A percentile compares a stretch with the other conserved stretches of the same genome.
These are phyloP conservation scores for Melanaphis sacchari DNA, from an alignment of 1,140 invertebrate species.

Conservation along the genomic window DNA sequence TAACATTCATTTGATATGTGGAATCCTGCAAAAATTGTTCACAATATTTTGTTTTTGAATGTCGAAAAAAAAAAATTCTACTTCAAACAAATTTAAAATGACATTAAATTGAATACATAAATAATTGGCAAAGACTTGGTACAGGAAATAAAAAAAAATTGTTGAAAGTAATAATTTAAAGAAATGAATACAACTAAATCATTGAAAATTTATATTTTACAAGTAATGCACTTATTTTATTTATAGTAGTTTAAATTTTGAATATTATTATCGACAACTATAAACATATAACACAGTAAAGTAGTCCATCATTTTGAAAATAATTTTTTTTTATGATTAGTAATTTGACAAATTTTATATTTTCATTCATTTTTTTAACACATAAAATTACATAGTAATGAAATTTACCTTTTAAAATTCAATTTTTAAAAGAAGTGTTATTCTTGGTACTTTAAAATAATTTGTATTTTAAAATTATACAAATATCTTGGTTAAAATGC, in stretches of 20 bases:
- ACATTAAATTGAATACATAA: conserved; percentile 5
- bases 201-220: neutral
- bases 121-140: conserved; percentile 51
- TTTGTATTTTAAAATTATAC: neutral
- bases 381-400: neutral
- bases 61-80: conserved; percentile 10
- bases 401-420: neutral
- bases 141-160: conserved; percentile 4
- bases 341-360: conserved; percentile 56
- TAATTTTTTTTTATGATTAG: neutral
- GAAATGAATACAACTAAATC: neutral
- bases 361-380: neutral
- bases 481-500: neutral
- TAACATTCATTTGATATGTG: conserved; percentile 47
- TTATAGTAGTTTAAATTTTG: neutral
- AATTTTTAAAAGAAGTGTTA: neutral
- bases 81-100: neutral
- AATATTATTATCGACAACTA: neutral
- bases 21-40: conserved; percentile 48
- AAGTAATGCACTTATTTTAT: neutral
- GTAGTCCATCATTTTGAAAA: neutral
- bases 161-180: neutral
- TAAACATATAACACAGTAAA: neutral
- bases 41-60: conserved; percentile 25
- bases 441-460: neutral